Evolutionary conservation across 2,797 vertebrate species (phyloP), one percentile per base, ranked within the genome.

Genomic region (Zenarchopterus dispar): DNA sequence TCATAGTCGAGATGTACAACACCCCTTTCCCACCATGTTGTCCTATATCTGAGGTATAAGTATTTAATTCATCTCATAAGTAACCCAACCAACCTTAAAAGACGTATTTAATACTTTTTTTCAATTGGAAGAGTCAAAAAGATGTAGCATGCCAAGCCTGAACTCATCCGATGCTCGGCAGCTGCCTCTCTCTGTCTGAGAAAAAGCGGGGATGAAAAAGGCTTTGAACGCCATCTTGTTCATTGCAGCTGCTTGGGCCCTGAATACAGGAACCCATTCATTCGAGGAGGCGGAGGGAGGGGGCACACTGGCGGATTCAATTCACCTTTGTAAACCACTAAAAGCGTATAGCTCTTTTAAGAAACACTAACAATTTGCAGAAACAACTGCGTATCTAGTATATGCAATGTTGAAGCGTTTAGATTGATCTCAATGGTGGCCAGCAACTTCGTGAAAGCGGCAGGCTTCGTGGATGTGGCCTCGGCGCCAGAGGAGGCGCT

Each of bases 201-300:
- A 86, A 85, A 82, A 82, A 88, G 85, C 88, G 79, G 68, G 65
- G 85, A 83, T 87, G 84, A 89, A 86, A 88, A 91, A 90, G 92
- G 93, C 93, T 94, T 91, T 92, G 89, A 95, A 95, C 96, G 96
- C 97, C 97, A 98, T 98, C 96, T 98, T 98, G 97, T 94, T 92
- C 87, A 88, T 94, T 95, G 95, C 96, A 96, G 96, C 94, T 94
- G 88, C 90, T 93, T 88, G 91, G 95, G 94, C 93, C 91, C 93
- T 91, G 93, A 93, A 94, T 93, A 95, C 93, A 95, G 92, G 91
- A 94, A 94, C 93, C 93, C 95, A 95, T 96, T 97, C 95, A 96
- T 95, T 94, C 89, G 75, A 72, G 75, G 73, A 77, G 80, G 86
- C 71, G 78, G 81, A 82, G 81, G 86, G 79, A 75, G 79, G 72